Evolutionary conservation across 2,797 vertebrate genomes (phyloP).

Genomic region (Acanthurus leucopareius): DNA sequence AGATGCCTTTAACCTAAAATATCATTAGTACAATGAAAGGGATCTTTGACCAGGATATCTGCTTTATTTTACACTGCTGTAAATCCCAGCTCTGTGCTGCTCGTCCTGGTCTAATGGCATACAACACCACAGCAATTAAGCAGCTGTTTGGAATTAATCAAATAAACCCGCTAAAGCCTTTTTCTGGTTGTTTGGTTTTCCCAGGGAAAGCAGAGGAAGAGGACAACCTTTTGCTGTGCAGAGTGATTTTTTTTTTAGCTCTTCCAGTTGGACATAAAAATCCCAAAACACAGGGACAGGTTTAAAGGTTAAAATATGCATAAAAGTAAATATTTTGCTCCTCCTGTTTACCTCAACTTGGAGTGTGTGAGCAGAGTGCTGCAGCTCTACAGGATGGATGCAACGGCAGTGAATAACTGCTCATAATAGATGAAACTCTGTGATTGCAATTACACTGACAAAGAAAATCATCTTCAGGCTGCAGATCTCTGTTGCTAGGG

Average conservation of each 20-base stretch:
- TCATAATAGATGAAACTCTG: conserved; percentile 22
- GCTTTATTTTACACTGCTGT: conserved; percentile 54
- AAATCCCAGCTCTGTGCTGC: conserved; percentile 55
- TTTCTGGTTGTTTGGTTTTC: conserved; percentile 42
- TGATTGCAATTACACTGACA: conserved; percentile 37
- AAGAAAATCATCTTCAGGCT: conserved; percentile 49
- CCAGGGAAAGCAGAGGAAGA: conserved; percentile 25
- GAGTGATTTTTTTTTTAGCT: conserved; percentile 17
- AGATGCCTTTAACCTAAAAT: conserved; percentile 27
- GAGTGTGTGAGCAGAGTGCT: background rate
- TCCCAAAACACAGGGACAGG: background rate
- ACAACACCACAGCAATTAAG: conserved; percentile 73
- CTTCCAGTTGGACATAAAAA: background rate
- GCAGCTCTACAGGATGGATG: conserved; percentile 24
- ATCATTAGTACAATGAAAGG: conserved; percentile 58
- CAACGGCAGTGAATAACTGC: background rate
- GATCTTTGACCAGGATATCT: conserved; percentile 63
- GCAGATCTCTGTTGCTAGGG: conserved; percentile 67
- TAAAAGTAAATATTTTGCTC: background rate
- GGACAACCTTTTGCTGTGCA: conserved; percentile 8
- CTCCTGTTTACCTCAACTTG: too few species aligned
- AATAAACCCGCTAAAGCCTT: conserved; percentile 64
- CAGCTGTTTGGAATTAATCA: conserved; percentile 75
- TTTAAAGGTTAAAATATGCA: conserved; percentile 1
- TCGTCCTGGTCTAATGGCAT: conserved; percentile 69